Conservation (phyloP, 1,140 invertebrate genomes). For the Agrilus planipennis region DNA sequence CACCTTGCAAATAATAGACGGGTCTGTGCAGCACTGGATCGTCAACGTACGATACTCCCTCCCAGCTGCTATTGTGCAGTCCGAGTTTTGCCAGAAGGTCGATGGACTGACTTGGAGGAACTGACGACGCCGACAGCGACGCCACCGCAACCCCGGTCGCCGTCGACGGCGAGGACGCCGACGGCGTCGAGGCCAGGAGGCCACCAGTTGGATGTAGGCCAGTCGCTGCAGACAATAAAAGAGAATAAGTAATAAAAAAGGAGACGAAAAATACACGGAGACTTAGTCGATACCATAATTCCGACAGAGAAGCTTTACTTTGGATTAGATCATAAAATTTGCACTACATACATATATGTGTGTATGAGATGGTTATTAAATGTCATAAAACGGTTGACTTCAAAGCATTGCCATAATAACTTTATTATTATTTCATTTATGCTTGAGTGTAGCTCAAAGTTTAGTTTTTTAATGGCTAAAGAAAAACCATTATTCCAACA, state of each 20-base stretch:
- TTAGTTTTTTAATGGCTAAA: too few species aligned
- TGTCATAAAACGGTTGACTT: too few species aligned
- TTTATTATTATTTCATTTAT: too few species aligned
- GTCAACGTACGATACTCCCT: constrained; percentile 44
- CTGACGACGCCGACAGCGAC: constrained; percentile 13
- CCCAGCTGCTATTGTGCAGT: constrained; percentile 51
- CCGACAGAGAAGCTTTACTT: too few species aligned
- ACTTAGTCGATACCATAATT: not conserved
- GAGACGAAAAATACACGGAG: not conserved
- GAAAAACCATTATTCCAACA: too few species aligned
- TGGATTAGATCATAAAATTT: too few species aligned
- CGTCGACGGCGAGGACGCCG: constrained; percentile 6
- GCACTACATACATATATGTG: too few species aligned
- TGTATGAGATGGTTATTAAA: too few species aligned
- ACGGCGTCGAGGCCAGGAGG: constrained; percentile 1
- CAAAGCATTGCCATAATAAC: too few species aligned
- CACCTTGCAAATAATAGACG: constrained; percentile 52
- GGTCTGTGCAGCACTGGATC: constrained; percentile 46
- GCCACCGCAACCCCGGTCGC: constrained; percentile 10
- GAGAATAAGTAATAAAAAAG: not conserved
- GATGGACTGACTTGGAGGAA: constrained; percentile 23
- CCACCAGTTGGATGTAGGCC: constrained; percentile 18
- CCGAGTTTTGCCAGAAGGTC: constrained; percentile 57
- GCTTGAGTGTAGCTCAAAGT: too few species aligned
- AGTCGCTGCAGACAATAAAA: constrained; percentile 25